These are phyloP conservation scores for Ceratina australensis DNA, from an alignment of 1,140 invertebrate species.

Conservation along the genomic window DNA sequence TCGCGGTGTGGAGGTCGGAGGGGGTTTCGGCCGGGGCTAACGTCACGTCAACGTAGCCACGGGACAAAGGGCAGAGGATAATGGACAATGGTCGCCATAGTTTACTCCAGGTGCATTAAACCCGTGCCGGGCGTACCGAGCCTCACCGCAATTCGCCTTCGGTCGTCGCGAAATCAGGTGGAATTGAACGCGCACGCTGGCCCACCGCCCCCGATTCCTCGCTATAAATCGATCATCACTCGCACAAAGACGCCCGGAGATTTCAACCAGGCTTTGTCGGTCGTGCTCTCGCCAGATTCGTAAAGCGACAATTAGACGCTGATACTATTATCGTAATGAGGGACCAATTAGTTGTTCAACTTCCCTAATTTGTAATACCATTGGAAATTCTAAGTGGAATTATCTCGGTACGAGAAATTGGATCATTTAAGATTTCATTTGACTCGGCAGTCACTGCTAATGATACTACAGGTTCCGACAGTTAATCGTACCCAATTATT, in stretches of 20 bases:
- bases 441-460: too few relatives aligned
- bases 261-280: background rate
- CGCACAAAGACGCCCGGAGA: slow-evolving; percentile 15
- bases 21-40: slow-evolving; percentile 15
- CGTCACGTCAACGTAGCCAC: slow-evolving; percentile 42
- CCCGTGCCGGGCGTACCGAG: slow-evolving; percentile 36
- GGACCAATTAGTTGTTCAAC: too few relatives aligned
- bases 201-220: background rate
- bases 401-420: too few relatives aligned
- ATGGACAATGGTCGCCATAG: slow-evolving; percentile 45
- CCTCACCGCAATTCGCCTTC: slow-evolving; percentile 32
- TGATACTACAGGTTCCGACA: too few relatives aligned
- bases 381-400: too few relatives aligned
- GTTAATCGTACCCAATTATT: too few relatives aligned
- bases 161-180: slow-evolving; percentile 30
- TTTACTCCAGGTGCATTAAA: slow-evolving; percentile 51
- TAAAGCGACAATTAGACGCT: too few relatives aligned
- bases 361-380: too few relatives aligned
- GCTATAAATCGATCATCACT: slow-evolving; percentile 20
- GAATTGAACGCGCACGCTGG: slow-evolving; percentile 34
- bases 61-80: slow-evolving; percentile 42
- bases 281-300: too few relatives aligned
- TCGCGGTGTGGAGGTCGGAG: slow-evolving; percentile 13
- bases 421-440: too few relatives aligned
- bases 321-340: too few relatives aligned